Percentiles rank a stretch among this genome's conserved stretches.
Evolutionary conservation across 2,888 invertebrate species (phyloP).

Genomic region (Unio delphinus): DNA sequence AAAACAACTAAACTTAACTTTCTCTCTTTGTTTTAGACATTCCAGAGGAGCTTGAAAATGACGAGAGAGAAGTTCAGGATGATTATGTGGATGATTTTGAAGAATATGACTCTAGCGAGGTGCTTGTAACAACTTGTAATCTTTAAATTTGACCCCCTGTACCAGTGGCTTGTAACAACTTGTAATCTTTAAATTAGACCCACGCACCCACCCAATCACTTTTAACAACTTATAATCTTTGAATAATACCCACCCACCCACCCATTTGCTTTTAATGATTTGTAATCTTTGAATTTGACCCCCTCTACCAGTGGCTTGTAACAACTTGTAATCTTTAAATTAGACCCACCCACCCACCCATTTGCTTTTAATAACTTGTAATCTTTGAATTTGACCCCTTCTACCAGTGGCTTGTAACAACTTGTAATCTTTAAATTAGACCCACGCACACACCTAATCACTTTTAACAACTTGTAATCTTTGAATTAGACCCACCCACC

Average conservation of each 20-base stretch:
- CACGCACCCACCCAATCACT: neutral
- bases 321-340: neutral
- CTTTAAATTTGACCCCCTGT: slow-evolving; percentile 17
- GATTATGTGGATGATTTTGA: slow-evolving; percentile 63
- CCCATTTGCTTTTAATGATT: slow-evolving; percentile 40
- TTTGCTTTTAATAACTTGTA: slow-evolving; percentile 23
- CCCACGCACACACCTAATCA: too few relatives aligned
- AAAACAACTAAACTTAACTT: too few relatives aligned
- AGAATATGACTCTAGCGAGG: slow-evolving; percentile 59
- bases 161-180: slow-evolving; percentile 38
- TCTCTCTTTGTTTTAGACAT: slow-evolving; percentile 25
- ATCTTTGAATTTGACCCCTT: neutral
- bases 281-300: neutral
- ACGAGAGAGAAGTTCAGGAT: slow-evolving; percentile 23
- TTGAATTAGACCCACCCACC: slow-evolving; percentile 13
- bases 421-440: neutral
- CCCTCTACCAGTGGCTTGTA: neutral
- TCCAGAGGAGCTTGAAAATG: slow-evolving; percentile 30
- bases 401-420: slow-evolving; percentile 43
- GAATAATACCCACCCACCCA: slow-evolving; percentile 15
- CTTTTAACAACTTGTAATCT: neutral
- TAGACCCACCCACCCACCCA: slow-evolving; percentile 32
- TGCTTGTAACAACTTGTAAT: slow-evolving; percentile 13
- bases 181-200: neutral
- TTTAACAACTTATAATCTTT: neutral